phyloP scores from a whole-genome alignment of 2,797 vertebrate genomes.

The Cyprinodon diabolis region DNA sequence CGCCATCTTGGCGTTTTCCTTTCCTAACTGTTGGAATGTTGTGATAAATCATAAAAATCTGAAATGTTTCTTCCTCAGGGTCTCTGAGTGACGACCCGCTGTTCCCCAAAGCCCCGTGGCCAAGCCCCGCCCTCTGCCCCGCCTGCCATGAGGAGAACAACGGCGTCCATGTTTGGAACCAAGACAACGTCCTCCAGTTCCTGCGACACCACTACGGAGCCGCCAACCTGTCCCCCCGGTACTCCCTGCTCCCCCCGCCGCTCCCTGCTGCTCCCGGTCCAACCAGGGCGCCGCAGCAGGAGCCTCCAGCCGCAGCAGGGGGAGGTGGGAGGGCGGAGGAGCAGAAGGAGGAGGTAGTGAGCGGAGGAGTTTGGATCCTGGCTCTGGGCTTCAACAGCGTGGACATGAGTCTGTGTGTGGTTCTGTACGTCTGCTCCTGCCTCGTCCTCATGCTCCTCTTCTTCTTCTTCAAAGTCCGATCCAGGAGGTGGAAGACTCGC shows the following conservation, averaged over 20 bases:
- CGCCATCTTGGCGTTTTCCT: too few species aligned
- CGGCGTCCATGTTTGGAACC: conserved; percentile 88
- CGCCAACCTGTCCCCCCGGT: conserved; percentile 79
- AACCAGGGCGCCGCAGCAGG: conserved; percentile 11
- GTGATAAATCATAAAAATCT: too few species aligned
- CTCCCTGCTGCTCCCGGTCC: conserved; percentile 11
- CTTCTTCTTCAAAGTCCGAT: conserved; percentile 91
- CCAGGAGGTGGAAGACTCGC: conserved; percentile 85
- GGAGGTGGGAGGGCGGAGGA: conserved; percentile 16
- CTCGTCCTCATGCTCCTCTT: conserved; percentile 92
- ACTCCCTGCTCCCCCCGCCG: conserved; percentile 52
- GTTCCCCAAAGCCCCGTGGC: conserved; percentile 93
- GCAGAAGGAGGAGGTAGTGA: conserved; percentile 18
- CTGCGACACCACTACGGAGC: conserved; percentile 84
- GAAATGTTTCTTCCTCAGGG: conserved; percentile 74
- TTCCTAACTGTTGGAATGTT: too few species aligned
- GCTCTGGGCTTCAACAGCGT: conserved; percentile 92
- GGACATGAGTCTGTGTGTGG: conserved; percentile 95
- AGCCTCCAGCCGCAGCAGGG: conserved; percentile 26
- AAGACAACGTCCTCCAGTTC: conserved; percentile 84
- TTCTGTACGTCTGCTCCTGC: conserved; percentile 89
- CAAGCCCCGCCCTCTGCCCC: conserved; percentile 87
- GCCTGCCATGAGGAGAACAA: conserved; percentile 88
- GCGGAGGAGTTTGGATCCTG: conserved; percentile 72
- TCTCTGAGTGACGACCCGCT: conserved; percentile 90